phyloP scores from a whole-genome alignment of 2,888 invertebrate species.

The Sabellastarte sp. region DNA sequence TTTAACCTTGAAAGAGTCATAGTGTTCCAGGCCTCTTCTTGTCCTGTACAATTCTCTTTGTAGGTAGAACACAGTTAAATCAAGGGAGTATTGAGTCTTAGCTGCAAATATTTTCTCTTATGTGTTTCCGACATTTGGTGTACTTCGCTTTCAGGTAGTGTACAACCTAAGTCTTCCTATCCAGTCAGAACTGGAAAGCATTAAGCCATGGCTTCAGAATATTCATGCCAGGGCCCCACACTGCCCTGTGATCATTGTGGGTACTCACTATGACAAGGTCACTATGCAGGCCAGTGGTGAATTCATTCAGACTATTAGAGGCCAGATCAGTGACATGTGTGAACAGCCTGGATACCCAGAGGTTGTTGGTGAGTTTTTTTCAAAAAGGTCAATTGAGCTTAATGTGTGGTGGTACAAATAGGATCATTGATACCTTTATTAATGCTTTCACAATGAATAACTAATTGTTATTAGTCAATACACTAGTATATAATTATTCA shows the following conservation, averaged over 20 bases:
- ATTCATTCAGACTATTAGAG: background rate
- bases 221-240: conserved; percentile 51
- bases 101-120: too few species aligned
- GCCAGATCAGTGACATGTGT: background rate
- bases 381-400: too few species aligned
- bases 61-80: too few species aligned
- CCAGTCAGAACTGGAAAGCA: conserved; percentile 37
- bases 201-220: conserved; percentile 52
- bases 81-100: background rate
- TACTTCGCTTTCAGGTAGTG: conserved; percentile 48
- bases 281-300: background rate
- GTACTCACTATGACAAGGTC: conserved; percentile 48
- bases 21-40: too few species aligned
- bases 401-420: too few species aligned
- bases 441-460: too few species aligned
- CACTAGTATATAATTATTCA: too few species aligned
- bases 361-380: conserved; percentile 30
- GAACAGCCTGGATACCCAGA: conserved; percentile 40
- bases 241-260: conserved; percentile 53
- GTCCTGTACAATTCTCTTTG: too few species aligned
- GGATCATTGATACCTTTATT: too few species aligned
- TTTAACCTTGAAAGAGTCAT: too few species aligned
- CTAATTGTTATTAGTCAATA: too few species aligned
- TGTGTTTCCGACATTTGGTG: too few species aligned
- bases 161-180: conserved; percentile 40